Evolutionary conservation across 2,888 invertebrate species (phyloP).

Genomic region (Dascillus cervinus): DNA sequence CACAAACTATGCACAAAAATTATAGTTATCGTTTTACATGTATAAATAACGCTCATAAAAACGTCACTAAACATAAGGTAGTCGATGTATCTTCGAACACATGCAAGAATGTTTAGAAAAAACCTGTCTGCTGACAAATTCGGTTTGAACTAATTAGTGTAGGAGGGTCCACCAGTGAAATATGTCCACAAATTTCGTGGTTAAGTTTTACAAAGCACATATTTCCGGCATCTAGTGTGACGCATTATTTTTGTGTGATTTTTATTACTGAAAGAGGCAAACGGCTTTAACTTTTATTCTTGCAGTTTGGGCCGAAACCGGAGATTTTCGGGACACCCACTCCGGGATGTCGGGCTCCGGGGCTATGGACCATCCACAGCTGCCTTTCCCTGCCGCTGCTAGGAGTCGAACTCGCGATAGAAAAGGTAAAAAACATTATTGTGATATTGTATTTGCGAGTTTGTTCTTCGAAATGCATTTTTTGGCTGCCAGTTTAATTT

Average conservation of each 20-base stretch:
- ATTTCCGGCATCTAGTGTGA: conserved; percentile 7
- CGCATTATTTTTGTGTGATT: conserved; percentile 1
- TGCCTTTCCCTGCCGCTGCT: conserved; percentile 53
- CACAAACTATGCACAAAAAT: conserved; percentile 30
- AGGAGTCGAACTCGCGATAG: conserved; percentile 51
- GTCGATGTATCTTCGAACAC: conserved; percentile 33
- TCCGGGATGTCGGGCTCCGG: conserved; percentile 52
- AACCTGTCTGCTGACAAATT: conserved; percentile 18
- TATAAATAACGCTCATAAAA: conserved; percentile 34
- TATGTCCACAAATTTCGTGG: conserved; percentile 6
- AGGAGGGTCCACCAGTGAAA: no score
- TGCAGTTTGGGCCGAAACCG: conserved; percentile 85
- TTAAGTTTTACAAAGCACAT: conserved; percentile 2
- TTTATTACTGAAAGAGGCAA: conserved; percentile 19
- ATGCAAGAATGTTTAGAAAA: conserved; percentile 29
- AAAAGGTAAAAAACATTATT: conserved; percentile 47
- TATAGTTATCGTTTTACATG: conserved; percentile 29
- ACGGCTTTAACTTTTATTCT: conserved; percentile 37
- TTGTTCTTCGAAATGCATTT: neutral
- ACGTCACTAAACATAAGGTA: conserved; percentile 33
- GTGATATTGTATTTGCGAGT: neutral
- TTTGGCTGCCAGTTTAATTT: conserved; percentile 8
- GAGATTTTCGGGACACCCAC: conserved; percentile 80
- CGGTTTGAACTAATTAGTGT: conserved; percentile 22
- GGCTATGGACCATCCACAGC: conserved; percentile 58